Base-by-base conservation (phyloP, 2,113 vertebrate species). In the Asarcornis scutulata region DNA sequence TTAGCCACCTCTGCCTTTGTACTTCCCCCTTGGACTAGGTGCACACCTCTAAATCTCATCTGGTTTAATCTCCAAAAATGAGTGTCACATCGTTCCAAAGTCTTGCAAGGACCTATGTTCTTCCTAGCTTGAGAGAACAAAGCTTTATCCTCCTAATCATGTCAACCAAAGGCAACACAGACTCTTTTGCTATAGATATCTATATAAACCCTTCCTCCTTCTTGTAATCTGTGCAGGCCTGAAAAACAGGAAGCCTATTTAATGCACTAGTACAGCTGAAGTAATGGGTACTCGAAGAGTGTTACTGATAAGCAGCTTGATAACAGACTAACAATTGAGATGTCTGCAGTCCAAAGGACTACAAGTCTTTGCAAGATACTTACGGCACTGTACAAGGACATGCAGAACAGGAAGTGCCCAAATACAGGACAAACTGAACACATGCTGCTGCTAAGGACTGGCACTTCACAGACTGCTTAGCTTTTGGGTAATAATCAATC, bases 231-330 rank as follows among this genome's bases (percentile, higher is more conserved):
- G 18, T 36, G 53, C 10, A 10, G 53, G 48, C 46, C 42, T 86
- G 52, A 88, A 90, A 89, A 97, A 84, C 83, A 93, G 73, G 91
- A 93, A 95, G 69, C 52, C 69, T 82, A 38, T 34, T 94, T 84
- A 92, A 87, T 71, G 38, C 8, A 42, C 10, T 27, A 67, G 31
- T 36, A 53, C 27, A 88, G 62, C 18, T 92, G 62, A 84, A 95
- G 66, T 78, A 93, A 89, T 82, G 62, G 23, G 83, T 91, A 50
- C 62, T 91, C 58, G 66, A 69, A 23, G 34, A 72, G 42, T 14
- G n/a, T 56, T 72, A 36, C 58, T 60, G 80, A 96, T 95, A 91
- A 92, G 66, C 73, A 82, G 48, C 34, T 72, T 71, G 86, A 73
- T 95, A 95, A 91, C 59, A 92, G 36, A 62, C 58, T 56, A 84